Base-by-base conservation (phyloP, 2,797 vertebrate genomes). In the Glossophaga mutica region DNA sequence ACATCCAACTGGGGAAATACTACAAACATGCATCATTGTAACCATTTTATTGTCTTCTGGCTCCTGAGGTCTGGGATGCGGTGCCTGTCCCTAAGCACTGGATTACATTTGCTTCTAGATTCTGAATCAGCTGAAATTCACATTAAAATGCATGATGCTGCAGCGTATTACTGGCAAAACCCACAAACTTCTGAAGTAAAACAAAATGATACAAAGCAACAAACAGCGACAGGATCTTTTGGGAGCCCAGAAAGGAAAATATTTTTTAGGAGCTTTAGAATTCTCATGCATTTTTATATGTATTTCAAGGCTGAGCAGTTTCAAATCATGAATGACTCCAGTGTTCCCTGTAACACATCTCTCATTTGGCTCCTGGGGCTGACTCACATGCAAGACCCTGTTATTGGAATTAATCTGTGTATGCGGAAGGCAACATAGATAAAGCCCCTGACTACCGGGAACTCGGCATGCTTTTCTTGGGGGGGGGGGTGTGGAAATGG, bases 41-140 rank as follows among this genome's bases (percentile, higher is more conserved):
- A 97, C 95, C 84, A 82, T 77, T 96, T 96, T 94, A 97, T 89
- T 84, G 94, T 96, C 95, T 96, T 94, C 92, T 95, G 97, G 95
- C 95, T 98, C 97, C 97, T 89, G 68, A 87, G 95, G 95, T 98
- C 97, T 98, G 55, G 95, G 90, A 96, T 78, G 48, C 94, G 95
- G 97, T 97, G 94, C 94, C 95, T 82, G 86, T 73, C 86, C 95
- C 96, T 46, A 92, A 97, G 52, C 32, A 78, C 92, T 59, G 76
- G 92, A 93, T 89, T 96, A 87, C 89, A 91, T 98, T 97, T 94
- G 91, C 88, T 90, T 96, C 86, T 96, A 94, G 94, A 97, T 94
- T 97, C 97, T 96, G 97, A 97, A 97, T 97, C 97, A 97, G 97
- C 96, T 97, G 92, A 94, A 97, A 98, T 95, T 92, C 81, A 39